Conservation (phyloP, 2,113 vertebrate genomes). For the Vidua chalybeata region DNA sequence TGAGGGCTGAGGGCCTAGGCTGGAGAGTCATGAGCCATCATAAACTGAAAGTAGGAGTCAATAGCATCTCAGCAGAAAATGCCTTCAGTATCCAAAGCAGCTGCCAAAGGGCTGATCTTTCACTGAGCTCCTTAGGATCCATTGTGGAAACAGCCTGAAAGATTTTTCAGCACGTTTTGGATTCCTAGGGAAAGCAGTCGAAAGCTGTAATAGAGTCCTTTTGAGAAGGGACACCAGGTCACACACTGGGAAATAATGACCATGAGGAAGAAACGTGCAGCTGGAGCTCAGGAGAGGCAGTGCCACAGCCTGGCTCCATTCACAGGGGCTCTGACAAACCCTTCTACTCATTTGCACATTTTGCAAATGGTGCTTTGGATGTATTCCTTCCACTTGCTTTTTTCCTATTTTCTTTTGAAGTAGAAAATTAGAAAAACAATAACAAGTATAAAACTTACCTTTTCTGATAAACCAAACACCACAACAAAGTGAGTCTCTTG, state of each 20-base stretch:
- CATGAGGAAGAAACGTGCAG: not conserved
- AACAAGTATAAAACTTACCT: not conserved
- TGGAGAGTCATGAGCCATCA: not conserved
- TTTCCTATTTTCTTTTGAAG: not conserved
- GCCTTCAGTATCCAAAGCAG: fast-evolving
- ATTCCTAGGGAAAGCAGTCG: not conserved
- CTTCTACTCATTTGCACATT: not conserved
- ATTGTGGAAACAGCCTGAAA: not conserved
- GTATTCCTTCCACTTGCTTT: not conserved
- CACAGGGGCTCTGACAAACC: not conserved
- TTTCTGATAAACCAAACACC: not conserved
- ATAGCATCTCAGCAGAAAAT: not conserved
- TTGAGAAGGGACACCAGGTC: not conserved
- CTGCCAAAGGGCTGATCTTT: not conserved
- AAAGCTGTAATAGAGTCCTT: not conserved
- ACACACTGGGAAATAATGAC: not conserved
- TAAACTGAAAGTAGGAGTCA: not conserved
- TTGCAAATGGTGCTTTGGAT: not conserved
- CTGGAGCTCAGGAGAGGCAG: not conserved
- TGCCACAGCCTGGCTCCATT: not conserved
- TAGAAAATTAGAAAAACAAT: not conserved
- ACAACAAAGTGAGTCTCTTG: not conserved
- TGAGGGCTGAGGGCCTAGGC: not conserved
- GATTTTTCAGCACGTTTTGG: not conserved
- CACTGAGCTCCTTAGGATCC: not conserved